Conservation (phyloP, 2,797 vertebrate species). For the Ateles fusciceps region DNA sequence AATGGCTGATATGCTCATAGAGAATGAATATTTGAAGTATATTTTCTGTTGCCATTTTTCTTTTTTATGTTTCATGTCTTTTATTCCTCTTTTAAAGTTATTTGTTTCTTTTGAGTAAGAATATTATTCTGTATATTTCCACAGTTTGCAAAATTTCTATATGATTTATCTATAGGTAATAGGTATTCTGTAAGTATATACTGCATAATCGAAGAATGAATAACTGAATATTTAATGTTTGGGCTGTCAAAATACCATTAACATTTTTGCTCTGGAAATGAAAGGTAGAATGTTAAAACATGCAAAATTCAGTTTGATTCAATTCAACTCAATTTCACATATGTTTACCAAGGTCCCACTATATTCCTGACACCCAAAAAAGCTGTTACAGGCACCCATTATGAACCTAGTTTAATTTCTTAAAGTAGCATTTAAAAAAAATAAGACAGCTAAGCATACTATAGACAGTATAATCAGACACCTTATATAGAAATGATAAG, state of each 20-base stretch:
- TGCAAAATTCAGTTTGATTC: neutral
- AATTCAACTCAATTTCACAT: neutral
- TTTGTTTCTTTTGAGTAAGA: neutral
- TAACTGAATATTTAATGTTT: neutral
- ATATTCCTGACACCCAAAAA: neutral
- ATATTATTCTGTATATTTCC: neutral
- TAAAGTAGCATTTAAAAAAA: neutral
- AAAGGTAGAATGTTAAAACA: neutral
- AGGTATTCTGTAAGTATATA: neutral
- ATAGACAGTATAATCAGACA: neutral
- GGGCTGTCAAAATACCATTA: neutral
- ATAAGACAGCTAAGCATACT: neutral
- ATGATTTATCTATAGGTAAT: neutral
- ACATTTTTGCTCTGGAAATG: neutral
- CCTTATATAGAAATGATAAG: neutral
- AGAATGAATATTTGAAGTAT: neutral
- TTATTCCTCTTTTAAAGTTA: neutral
- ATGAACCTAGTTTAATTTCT: neutral
- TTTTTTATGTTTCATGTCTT: neutral
- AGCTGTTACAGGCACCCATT: neutral
- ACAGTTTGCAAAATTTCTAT: neutral
- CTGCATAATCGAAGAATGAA: neutral
- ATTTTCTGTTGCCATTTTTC: neutral
- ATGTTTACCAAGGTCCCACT: neutral
- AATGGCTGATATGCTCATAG: rapidly evolving